These are phyloP conservation scores for Melanotaenia nigrans DNA, from an alignment of 2,797 vertebrate genomes.

Conservation along the genomic window DNA sequence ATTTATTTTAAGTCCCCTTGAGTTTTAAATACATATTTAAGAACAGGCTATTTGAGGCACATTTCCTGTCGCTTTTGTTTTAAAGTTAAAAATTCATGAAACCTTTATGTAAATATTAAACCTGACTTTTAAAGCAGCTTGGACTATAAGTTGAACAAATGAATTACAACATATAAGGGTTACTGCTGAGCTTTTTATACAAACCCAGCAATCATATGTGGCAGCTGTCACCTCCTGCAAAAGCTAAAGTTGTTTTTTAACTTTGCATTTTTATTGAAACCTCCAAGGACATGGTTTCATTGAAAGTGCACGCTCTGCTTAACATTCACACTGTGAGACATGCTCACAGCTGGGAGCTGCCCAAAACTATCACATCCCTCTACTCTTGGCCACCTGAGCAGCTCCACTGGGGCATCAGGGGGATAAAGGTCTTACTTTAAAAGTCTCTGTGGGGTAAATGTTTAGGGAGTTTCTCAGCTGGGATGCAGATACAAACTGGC, in stretches of 20 bases:
- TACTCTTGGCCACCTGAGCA: constrained; percentile 63
- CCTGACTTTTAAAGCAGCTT: too few relatives aligned
- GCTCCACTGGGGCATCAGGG: constrained; percentile 44
- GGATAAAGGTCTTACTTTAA: constrained; percentile 31
- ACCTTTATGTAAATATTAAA: too few relatives aligned
- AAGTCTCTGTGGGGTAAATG: constrained; percentile 33
- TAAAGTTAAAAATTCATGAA: too few relatives aligned
- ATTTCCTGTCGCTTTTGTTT: too few relatives aligned
- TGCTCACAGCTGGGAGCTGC: constrained; percentile 66
- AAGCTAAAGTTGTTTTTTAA: constrained; percentile 27
- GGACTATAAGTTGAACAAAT: not conserved
- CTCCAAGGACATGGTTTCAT: constrained; percentile 39
- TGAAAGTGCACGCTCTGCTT: constrained; percentile 49
- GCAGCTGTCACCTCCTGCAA: constrained; percentile 41
- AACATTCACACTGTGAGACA: constrained; percentile 59
- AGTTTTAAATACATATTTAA: too few relatives aligned
- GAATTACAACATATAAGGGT: not conserved
- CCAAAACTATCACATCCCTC: constrained; percentile 41
- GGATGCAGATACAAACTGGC: constrained; percentile 26
- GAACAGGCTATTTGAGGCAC: too few relatives aligned
- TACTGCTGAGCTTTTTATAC: not conserved
- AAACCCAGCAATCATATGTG: constrained; percentile 8
- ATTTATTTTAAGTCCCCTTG: too few relatives aligned
- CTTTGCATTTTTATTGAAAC: constrained; percentile 26
- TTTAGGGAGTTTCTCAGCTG: constrained; percentile 52